Conservation (phyloP, 2,888 invertebrate genomes). For the Ophion obscuratus region DNA sequence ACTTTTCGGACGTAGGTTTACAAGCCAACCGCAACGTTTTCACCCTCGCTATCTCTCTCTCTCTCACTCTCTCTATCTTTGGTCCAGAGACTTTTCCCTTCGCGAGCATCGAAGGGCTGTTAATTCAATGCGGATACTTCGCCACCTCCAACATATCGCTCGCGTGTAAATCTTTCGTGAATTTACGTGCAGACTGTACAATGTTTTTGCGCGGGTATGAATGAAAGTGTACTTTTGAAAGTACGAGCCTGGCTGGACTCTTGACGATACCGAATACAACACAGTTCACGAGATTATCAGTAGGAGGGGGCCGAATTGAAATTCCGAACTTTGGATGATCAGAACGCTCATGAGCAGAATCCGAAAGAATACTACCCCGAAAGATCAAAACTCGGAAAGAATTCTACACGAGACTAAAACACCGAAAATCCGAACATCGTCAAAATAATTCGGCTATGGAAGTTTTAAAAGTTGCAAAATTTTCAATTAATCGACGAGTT, state of each 20-base stretch:
- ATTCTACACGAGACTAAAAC: too few relatives aligned
- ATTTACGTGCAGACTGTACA: conserved; percentile 11
- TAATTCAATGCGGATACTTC: conserved; percentile 40
- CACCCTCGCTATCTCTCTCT: background rate
- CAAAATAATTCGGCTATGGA: too few relatives aligned
- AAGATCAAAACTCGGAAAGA: too few relatives aligned
- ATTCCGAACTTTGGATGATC: too few relatives aligned
- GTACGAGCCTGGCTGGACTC: background rate
- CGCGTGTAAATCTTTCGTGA: conserved; percentile 34
- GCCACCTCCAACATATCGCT: conserved; percentile 13
- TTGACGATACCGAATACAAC: too few relatives aligned
- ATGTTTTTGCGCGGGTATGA: background rate
- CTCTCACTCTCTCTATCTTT: background rate
- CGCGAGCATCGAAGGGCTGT: conserved; percentile 41
- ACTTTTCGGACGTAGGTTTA: conserved; percentile 57
- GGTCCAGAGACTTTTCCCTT: conserved; percentile 55
- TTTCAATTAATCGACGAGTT: too few relatives aligned
- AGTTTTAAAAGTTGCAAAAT: too few relatives aligned
- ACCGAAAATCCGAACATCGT: too few relatives aligned
- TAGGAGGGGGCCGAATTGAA: too few relatives aligned
- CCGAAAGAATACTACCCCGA: too few relatives aligned
- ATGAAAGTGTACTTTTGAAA: background rate
- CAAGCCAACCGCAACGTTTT: conserved; percentile 16
- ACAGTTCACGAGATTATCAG: too few relatives aligned
- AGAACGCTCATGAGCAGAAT: too few relatives aligned